Evolutionary conservation across 1,140 invertebrate genomes (phyloP), one percentile per base, ranked within the genome.

Genomic region (Leptopilina clavipes): DNA sequence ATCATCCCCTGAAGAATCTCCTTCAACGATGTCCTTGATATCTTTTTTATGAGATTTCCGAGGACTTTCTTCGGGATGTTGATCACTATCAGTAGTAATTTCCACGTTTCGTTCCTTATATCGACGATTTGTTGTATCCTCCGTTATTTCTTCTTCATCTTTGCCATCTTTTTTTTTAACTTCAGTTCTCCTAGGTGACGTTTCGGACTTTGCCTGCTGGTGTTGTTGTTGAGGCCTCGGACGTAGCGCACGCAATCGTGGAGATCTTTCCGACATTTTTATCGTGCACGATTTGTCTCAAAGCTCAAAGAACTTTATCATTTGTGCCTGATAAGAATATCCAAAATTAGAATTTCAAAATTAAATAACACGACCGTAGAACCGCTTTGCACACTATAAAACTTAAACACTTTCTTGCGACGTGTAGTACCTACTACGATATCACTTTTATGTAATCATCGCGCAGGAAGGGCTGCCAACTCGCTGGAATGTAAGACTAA

Each of bases 201-300:
- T 76, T 14, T 79, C 76, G 43, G 78, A 77, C 70, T 79, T 83
- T 31, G 65, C n/a, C 71, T 77, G 44, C 45, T 77, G 44, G 12
- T 11, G 22, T n/a, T 54, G 59, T 10, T 78, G 79, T 59, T 76
- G 81, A 17, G 81, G 79, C 45, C 86, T 84, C 6, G 87, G 85
- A 70, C 87, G 83, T 52, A 88, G 76, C 70, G 83, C 84, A 73
- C 87, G 80, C 79, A 87, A 70, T 56, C 86, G 82, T 44, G 85
- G 82, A n/a, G 59, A 65, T n/a, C 59, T 65, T 65, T 65, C 59
- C 59, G 59, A 65, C 59, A 65, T 65, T 65, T 65, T 65, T 31
- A 22, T 31, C 25, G 12, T 65, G 11, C 25, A 5, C 18, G 8
- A 59, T 22, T n/a, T 11, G 25, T 65, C 59, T 65, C 25, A 65